Evolutionary conservation across 2,888 invertebrate species (phyloP).

Genomic region (Dryocosmus kuriphilus): DNA sequence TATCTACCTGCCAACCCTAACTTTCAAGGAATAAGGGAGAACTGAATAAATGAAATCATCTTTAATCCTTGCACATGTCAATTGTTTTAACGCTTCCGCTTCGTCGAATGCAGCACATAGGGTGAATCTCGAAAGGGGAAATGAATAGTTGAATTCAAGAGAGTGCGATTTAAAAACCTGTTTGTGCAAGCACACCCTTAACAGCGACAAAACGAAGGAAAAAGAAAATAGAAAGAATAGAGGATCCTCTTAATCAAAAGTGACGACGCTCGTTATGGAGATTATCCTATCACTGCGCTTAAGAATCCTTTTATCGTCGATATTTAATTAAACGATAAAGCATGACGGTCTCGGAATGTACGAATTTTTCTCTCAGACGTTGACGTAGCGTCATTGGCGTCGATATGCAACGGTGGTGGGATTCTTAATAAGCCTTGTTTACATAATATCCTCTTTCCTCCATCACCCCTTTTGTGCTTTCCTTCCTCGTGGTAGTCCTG

Average conservation of each 20-base stretch:
- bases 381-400: background rate
- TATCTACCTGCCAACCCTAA: background rate
- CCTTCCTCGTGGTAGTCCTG: background rate
- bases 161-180: constrained; percentile 24
- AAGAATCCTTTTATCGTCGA: constrained; percentile 68
- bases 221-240: constrained; percentile 37
- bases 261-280: constrained; percentile 64
- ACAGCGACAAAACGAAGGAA: constrained; percentile 1
- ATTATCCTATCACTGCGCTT: constrained; percentile 49
- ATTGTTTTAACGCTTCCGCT: constrained; percentile 25
- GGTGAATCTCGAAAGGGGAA: constrained; percentile 2
- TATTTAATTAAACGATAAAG: constrained; percentile 70
- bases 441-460: constrained; percentile 19
- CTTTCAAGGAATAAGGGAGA: background rate
- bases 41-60: background rate
- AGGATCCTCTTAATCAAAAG: constrained; percentile 62
- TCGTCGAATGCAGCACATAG: background rate
- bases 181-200: background rate
- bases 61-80: background rate
- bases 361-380: constrained; percentile 52
- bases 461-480: background rate
- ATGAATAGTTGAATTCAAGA: constrained; percentile 18
- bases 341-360: constrained; percentile 60
- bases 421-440: constrained; percentile 37
- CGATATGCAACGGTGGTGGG: constrained; percentile 12